Evolutionary conservation across 2,113 vertebrate species (phyloP), one percentile per base, ranked within the genome.

Genomic region (Gymnocephalus cernua): DNA sequence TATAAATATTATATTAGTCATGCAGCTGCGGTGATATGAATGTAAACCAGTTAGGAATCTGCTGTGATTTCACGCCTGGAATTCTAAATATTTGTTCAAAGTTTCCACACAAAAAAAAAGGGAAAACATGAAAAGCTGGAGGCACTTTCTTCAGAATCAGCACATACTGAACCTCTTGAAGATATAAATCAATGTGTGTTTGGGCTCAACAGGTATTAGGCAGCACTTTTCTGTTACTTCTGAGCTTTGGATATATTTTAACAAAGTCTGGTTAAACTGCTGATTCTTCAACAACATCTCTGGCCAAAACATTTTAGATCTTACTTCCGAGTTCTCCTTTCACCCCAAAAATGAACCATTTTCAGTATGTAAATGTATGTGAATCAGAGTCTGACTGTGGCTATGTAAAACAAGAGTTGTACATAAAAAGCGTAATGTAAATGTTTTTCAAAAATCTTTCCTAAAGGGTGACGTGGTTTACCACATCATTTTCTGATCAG

Each of bases 1-100:
- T 45, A 38, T 58, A 6, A 59, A 61, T 65, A 53, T 78, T 32
- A 12, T 73, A 23, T 38, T 81, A 64, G 63, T 72, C 35, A 73
- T 58, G 47, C 59, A 63, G 83, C 74, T 81, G 62, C 66, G 69
- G 65, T 32, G 54, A 77, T 53, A 29, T 50, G 75, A 84, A 76
- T 57, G 61, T 62, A 71, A 66, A 47, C 50, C 63, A 72, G 58
- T 41, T 18, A 32, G 59, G 58, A 67, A 51, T 84, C 32, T 61
- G 69, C 21, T 47, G 41, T n/a, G 21, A 83, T 71, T 84, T 66
- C n/a, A 80, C 38, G 21, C 53, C n/a, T 47, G 64, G 69, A 78
- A 76, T 67, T 69, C 53, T 15, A 66, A 87, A 84, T 70, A 83
- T 85, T 79, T 73, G 47, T 57, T 63, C 10, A 16, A 72, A 66